Evolutionary conservation across 1,140 invertebrate species (phyloP), one percentile per base, ranked within the genome.

Genomic region (Drosophila murphyi): DNA sequence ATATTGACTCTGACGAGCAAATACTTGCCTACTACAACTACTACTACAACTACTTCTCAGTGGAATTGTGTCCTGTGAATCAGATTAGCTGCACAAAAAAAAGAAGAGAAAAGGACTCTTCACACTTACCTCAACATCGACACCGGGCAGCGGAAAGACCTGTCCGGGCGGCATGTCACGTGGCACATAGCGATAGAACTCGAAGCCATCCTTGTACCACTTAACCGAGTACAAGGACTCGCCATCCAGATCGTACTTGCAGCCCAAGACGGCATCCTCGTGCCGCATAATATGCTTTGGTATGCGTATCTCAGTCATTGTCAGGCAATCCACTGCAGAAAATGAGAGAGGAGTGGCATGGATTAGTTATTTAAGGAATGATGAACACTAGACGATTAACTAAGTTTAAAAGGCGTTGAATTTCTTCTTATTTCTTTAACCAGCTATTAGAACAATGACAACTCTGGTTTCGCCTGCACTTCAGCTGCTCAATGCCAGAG

Each of bases 181-280:
- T 3, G 96, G 96, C 48, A 97, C 94, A 92, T 95, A 97, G 62
- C 97, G 94, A 93, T 96, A 97, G 93, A 97, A 97, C 92, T 97
- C 97, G 85, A 96, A 95, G 48, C 96, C 96, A 83, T 97, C 96
- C 88, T 97, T 97, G 93, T 97, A 97, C 97, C 96, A 97, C 93
- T 97, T 97, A 65, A 97, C 96, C 3, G 96, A 96, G 92, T 97
- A 97, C 6, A 97, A 93, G n/a, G 94, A 93, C 90, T 97, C 96
- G 7, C 95, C 95, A 63, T 96, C 96, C 83, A 97, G 92, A 87
- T 97, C 96, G 93, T 96, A 97, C 82, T 96, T 94, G 92, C 97
- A 97, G 77, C 96, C 96, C 81, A 96, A 93, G 48, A 93, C 93
- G 1, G 96, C 96, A 52, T 94, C 94, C 78, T 96, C 94, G 73